These are phyloP conservation scores for Ectobius pallidus DNA, from an alignment of 2,888 invertebrate species.

Conservation along the genomic window DNA sequence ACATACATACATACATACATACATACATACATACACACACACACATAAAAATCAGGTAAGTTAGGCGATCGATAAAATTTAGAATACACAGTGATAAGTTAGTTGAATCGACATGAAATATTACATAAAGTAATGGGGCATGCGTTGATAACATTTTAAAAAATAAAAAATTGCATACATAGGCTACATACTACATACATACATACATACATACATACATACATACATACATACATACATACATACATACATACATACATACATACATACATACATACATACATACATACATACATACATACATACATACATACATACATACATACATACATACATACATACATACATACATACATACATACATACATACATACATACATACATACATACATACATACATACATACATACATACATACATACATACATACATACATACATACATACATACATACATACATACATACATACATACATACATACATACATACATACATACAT, in stretches of 20 bases:
- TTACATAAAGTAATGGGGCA: no score
- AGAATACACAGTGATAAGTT: no score
- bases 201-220: neutral
- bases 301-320: slow-evolving; percentile 9
- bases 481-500: slow-evolving; percentile 27
- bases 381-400: neutral
- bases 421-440: neutral
- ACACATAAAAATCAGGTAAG: neutral
- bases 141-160: neutral
- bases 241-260: neutral
- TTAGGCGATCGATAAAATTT: no score
- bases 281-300: slow-evolving; percentile 5
- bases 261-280: neutral
- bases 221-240: neutral
- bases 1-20: neutral
- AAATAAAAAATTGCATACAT: neutral
- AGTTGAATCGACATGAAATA: no score
- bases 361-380: neutral
- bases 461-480: neutral
- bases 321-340: neutral
- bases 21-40: neutral
- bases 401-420: slow-evolving; percentile 2
- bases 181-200: no score
- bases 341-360: slow-evolving; percentile 1
- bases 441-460: neutral